Conservation (phyloP, 1,140 invertebrate genomes). For the Thaumatotibia leucotreta region DNA sequence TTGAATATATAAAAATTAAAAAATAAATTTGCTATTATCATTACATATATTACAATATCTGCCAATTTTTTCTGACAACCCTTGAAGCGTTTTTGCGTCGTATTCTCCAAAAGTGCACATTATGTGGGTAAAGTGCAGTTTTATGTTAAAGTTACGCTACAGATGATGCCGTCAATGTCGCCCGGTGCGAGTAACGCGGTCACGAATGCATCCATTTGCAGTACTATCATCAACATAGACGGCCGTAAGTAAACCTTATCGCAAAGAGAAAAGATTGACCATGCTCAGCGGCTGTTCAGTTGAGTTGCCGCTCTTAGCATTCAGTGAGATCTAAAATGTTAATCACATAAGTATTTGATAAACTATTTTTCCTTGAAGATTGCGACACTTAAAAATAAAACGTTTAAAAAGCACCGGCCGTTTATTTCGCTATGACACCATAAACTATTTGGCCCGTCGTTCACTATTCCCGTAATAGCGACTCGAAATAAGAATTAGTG, state of each 20-base stretch:
- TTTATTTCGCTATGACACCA: neutral
- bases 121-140: neutral
- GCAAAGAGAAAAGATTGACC: too few relatives aligned
- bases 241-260: too few relatives aligned
- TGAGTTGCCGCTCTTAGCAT: too few relatives aligned
- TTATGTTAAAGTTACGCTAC: neutral
- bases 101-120: neutral
- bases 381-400: neutral
- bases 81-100: neutral
- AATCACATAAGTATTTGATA: neutral
- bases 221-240: too few relatives aligned
- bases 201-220: neutral
- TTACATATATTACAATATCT: too few relatives aligned
- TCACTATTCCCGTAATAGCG: too few relatives aligned
- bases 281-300: too few relatives aligned
- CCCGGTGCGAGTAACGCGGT: neutral
- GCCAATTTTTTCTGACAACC: neutral
- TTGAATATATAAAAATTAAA: too few relatives aligned
- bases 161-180: neutral
- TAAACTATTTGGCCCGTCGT: too few relatives aligned
- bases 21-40: too few relatives aligned
- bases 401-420: neutral
- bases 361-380: too few relatives aligned
- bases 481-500: too few relatives aligned
- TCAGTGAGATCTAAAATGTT: neutral